Evolutionary conservation across 2,113 vertebrate species (phyloP).

Genomic region (Sclerurus mexicanus): DNA sequence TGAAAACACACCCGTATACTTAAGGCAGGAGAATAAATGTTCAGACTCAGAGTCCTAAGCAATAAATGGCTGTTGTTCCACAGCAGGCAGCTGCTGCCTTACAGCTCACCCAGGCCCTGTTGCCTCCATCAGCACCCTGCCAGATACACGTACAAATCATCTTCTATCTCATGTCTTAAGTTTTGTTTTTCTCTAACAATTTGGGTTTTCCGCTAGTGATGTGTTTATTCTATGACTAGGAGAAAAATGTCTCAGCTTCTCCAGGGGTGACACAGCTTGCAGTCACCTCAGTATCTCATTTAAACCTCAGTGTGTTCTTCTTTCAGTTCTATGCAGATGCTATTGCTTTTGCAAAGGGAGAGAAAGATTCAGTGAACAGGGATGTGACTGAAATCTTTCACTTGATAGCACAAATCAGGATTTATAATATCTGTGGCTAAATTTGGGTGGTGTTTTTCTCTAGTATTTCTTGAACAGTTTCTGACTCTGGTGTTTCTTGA

Average conservation of each 20-base stretch:
- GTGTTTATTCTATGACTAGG: background rate
- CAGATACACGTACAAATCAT: background rate
- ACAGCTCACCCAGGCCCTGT: background rate
- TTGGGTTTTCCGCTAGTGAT: background rate
- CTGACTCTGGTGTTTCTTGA: background rate
- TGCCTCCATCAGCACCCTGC: background rate
- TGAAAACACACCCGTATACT: background rate
- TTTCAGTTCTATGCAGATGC: background rate
- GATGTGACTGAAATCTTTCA: background rate
- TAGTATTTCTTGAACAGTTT: background rate
- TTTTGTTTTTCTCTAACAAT: background rate
- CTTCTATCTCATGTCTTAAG: background rate
- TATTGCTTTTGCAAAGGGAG: background rate
- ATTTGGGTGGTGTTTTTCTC: background rate
- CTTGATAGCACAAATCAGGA: background rate
- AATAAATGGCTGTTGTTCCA: background rate
- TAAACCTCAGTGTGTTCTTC: background rate
- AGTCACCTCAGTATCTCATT: background rate
- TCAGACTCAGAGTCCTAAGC: background rate
- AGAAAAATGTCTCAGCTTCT: background rate
- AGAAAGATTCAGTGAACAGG: background rate
- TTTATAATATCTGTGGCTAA: background rate
- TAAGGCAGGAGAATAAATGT: background rate
- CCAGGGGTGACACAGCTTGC: background rate
- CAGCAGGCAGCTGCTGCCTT: constrained; percentile 1